phyloP scores from a whole-genome alignment of 2,797 vertebrate genomes.

The Knipowitschia caucasica region DNA sequence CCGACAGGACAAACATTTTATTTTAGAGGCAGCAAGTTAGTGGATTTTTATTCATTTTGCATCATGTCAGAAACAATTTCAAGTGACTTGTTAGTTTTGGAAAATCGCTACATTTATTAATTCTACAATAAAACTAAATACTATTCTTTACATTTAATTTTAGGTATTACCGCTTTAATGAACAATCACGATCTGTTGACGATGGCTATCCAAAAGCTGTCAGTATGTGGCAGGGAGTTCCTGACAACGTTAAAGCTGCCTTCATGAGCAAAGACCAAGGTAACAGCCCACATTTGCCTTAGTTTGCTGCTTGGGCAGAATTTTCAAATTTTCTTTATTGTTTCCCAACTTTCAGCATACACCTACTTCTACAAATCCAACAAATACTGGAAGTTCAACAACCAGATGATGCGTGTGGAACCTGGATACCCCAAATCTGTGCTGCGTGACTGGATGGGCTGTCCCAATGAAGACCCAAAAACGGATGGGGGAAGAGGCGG shows the following conservation, averaged over 20 bases:
- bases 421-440: constrained; percentile 88
- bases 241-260: constrained; percentile 83
- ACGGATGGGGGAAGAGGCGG: constrained; percentile 66
- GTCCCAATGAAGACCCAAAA: constrained; percentile 78
- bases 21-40: constrained; percentile 87
- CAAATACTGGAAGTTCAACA: constrained; percentile 93
- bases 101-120: background rate
- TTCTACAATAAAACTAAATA: background rate
- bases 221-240: constrained; percentile 86
- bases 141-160: constrained; percentile 7
- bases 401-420: constrained; percentile 86
- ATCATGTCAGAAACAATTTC: constrained; percentile 5
- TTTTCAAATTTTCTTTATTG: background rate
- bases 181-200: constrained; percentile 78
- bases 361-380: constrained; percentile 94
- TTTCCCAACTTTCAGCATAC: constrained; percentile 69
- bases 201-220: constrained; percentile 83
- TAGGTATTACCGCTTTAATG: constrained; percentile 90
- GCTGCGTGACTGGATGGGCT: constrained; percentile 87
- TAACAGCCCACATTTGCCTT: constrained; percentile 43
- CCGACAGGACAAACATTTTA: constrained; percentile 88
- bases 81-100: constrained; percentile 2
- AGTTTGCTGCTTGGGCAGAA: background rate
- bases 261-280: constrained; percentile 91
- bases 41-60: constrained; percentile 20